These are phyloP conservation scores for Dendronephthya gigantea DNA, from an alignment of 64 coral and sea anemone species.

Conservation along the genomic window DNA sequence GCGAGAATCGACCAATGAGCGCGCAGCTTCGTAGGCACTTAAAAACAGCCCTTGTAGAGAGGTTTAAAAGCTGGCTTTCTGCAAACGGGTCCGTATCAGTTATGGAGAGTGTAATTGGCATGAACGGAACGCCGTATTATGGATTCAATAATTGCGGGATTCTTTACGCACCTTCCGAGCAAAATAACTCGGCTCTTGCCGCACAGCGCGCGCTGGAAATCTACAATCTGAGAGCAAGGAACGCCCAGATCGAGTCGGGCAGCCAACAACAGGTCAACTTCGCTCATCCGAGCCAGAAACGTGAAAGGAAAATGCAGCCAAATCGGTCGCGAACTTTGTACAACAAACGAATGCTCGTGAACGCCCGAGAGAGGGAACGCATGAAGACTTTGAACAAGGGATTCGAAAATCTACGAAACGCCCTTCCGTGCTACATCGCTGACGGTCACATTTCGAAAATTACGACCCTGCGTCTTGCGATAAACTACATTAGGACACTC, in stretches of 20 bases:
- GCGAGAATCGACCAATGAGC: background rate
- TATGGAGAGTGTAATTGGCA: background rate
- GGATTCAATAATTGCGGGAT: background rate
- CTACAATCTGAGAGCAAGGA: constrained; percentile 83
- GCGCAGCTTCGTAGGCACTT: background rate
- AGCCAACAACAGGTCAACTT: constrained; percentile 28
- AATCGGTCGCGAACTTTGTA: constrained; percentile 79
- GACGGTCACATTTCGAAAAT: constrained; percentile 99
- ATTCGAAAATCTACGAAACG: constrained; percentile 78
- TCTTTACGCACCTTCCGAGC: background rate
- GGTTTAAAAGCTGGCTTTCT: background rate
- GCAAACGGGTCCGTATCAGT: background rate
- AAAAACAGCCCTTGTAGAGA: background rate
- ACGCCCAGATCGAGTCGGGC: constrained; percentile 11
- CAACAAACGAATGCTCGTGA: constrained; percentile 88
- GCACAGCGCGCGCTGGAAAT: constrained; percentile 50
- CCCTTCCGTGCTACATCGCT: constrained; percentile 90
- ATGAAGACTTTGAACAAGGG: constrained; percentile 87
- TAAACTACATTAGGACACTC: constrained; percentile 97
- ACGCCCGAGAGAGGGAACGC: constrained; percentile 79
- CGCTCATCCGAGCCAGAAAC: constrained; percentile 39
- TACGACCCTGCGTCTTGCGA: constrained; percentile 80
- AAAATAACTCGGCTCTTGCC: background rate
- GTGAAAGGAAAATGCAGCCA: constrained; percentile 27
- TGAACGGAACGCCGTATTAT: background rate